These are phyloP conservation scores for Chionis minor DNA, from an alignment of 2,113 vertebrate species.

Conservation along the genomic window DNA sequence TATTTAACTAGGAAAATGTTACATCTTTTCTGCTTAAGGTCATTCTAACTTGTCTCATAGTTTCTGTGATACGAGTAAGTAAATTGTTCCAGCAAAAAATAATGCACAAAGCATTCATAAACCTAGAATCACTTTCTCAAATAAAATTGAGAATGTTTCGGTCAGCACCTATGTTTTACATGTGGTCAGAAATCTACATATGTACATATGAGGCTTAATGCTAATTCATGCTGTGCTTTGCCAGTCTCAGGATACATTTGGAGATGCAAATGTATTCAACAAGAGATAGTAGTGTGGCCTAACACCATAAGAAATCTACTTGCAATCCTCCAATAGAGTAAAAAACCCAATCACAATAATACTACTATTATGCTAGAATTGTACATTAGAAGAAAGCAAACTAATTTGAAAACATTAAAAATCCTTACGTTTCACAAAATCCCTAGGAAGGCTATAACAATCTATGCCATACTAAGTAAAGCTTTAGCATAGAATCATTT, in stretches of 20 bases:
- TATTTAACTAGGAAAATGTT: background rate
- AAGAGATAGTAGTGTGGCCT: background rate
- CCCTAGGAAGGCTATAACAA: background rate
- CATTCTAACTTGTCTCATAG: background rate
- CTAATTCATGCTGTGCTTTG: background rate
- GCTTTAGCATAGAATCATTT: background rate
- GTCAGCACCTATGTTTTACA: background rate
- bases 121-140: background rate
- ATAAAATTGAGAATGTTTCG: background rate
- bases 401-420: background rate
- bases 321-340: background rate
- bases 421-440: background rate
- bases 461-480: background rate
- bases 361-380: background rate
- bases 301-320: background rate
- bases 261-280: background rate
- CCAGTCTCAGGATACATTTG: background rate
- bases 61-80: background rate
- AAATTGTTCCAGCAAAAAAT: background rate
- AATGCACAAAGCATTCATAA: background rate
- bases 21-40: slow-evolving; percentile 7
- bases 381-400: background rate
- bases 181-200: background rate
- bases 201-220: background rate
- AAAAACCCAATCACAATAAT: background rate